These are phyloP conservation scores for Phlogophora meticulosa DNA, from an alignment of 2,888 invertebrate species.

Conservation along the genomic window DNA sequence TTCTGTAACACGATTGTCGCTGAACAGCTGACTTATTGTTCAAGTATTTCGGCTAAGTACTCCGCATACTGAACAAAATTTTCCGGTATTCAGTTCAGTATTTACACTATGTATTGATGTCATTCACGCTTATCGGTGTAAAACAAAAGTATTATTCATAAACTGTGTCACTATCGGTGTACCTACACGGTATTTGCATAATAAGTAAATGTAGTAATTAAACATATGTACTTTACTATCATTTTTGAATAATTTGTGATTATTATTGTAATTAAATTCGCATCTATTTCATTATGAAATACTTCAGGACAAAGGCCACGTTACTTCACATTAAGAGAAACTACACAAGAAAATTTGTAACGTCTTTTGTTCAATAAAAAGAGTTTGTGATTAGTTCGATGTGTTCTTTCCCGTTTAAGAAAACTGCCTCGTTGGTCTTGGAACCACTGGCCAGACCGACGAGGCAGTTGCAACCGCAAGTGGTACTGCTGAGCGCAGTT, in stretches of 20 bases:
- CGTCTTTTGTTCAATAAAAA: no score
- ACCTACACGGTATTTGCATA: constrained; percentile 15
- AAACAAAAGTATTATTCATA: constrained; percentile 26
- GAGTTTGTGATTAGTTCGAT: no score
- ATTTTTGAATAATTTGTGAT: background rate
- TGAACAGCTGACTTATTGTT: constrained; percentile 15
- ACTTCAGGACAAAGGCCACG: background rate
- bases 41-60: constrained; percentile 13
- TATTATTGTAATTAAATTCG: background rate
- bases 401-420: no score
- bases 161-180: constrained; percentile 2
- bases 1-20: background rate
- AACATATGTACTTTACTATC: background rate
- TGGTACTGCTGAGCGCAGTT: no score
- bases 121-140: constrained; percentile 31
- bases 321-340: no score
- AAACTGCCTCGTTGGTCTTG: no score
- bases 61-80: background rate
- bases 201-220: constrained; percentile 12
- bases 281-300: background rate
- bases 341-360: background rate
- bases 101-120: constrained; percentile 19
- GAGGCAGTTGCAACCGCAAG: no score
- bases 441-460: background rate
- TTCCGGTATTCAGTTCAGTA: constrained; percentile 6